Conservation (phyloP, 2,888 invertebrate genomes). For the Leucania comma region DNA sequence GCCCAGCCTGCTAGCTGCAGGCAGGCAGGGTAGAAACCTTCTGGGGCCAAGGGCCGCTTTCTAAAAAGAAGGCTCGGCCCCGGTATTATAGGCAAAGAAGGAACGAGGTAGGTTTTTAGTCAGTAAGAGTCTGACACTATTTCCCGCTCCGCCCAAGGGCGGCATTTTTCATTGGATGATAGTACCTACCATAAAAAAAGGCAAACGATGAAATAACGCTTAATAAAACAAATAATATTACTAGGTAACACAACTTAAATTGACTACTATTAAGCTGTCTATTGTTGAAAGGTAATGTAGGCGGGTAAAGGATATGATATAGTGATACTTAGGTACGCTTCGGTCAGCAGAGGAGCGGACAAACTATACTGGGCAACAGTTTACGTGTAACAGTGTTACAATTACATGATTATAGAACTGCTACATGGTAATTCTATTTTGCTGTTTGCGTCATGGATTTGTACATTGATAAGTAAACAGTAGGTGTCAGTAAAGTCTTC, state of each 20-base stretch:
- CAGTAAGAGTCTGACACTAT: no score
- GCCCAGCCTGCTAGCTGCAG: no score
- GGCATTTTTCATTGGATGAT: no score
- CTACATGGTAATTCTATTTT: neutral
- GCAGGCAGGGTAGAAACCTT: no score
- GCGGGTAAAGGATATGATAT: slow-evolving; percentile 32
- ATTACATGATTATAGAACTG: no score
- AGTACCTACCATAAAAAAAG: no score
- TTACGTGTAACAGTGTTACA: neutral
- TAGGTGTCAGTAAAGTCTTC: neutral
- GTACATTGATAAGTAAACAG: neutral
- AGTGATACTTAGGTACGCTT: neutral
- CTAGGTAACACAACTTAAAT: slow-evolving; percentile 61
- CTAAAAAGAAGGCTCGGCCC: no score
- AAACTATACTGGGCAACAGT: no score
- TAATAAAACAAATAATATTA: slow-evolving; percentile 66
- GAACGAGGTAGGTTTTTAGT: no score
- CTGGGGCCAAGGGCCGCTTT: no score
- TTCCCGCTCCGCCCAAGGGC: no score
- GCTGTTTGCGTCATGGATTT: neutral
- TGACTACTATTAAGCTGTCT: slow-evolving; percentile 69
- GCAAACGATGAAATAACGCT: slow-evolving; percentile 57
- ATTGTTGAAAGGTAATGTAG: slow-evolving; percentile 69
- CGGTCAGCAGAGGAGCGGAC: neutral
- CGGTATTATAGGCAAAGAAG: no score